phyloP scores from a whole-genome alignment of 2,888 invertebrate species.

The Pandemis cinnamomeana region DNA sequence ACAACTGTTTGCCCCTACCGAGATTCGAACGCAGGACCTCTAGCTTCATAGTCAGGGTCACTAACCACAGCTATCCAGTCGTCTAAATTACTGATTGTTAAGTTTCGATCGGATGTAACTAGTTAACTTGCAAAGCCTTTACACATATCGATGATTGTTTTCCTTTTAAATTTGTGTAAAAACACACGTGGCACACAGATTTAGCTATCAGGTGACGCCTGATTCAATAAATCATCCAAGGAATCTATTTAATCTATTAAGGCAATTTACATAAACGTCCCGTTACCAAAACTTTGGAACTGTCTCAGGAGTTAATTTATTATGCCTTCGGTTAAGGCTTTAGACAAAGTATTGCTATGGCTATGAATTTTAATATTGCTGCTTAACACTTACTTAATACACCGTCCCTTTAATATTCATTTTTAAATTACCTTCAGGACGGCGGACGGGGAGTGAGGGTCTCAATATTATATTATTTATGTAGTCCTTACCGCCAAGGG shows the following conservation, averaged over 20 bases:
- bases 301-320: constrained; percentile 44
- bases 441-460: constrained; percentile 14
- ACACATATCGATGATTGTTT: too few species aligned
- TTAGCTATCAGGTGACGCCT: too few species aligned
- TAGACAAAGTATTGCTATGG: constrained; percentile 54
- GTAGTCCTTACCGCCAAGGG: constrained; percentile 32
- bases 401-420: constrained; percentile 62
- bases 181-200: background rate
- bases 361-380: constrained; percentile 55
- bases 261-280: background rate
- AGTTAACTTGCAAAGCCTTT: too few species aligned
- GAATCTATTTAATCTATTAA: too few species aligned
- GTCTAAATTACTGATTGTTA: too few species aligned
- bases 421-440: constrained; percentile 55
- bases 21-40: too few species aligned
- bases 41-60: too few species aligned
- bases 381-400: constrained; percentile 42
- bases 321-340: constrained; percentile 47
- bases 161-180: background rate
- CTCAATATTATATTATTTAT: constrained; percentile 39
- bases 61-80: too few species aligned
- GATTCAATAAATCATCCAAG: too few species aligned
- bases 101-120: too few species aligned
- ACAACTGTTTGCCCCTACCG: too few species aligned
- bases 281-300: background rate